Conservation (phyloP, 2,888 invertebrate genomes). For the Andricus curvator region DNA sequence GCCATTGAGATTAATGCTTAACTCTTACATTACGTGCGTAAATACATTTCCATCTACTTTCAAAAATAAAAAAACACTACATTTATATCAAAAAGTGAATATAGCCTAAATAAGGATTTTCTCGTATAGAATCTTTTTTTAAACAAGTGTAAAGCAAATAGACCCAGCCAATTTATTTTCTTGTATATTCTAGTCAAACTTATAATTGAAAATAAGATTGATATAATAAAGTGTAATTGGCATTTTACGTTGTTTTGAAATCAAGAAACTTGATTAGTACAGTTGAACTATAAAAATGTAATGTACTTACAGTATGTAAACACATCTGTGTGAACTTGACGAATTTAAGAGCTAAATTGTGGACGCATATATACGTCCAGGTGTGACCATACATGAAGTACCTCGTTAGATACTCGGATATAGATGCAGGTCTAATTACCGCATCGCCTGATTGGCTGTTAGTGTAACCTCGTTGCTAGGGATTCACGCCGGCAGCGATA, state of each 20-base stretch:
- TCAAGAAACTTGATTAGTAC: not conserved
- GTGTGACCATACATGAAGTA: conserved; percentile 56
- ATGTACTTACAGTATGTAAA: not conserved
- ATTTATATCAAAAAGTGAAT: too few relatives aligned
- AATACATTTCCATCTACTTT: too few relatives aligned
- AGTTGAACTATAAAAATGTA: not conserved
- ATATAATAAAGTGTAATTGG: not conserved
- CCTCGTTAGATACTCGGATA: conserved; percentile 61
- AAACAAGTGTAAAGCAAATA: too few relatives aligned
- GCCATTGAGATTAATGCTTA: too few relatives aligned
- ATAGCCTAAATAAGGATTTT: too few relatives aligned
- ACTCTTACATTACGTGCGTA: too few relatives aligned
- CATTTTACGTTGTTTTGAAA: not conserved
- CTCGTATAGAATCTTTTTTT: too few relatives aligned
- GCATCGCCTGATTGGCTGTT: conserved; percentile 62
- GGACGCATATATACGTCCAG: not conserved
- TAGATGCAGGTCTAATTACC: conserved; percentile 63
- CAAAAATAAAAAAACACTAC: too few relatives aligned
- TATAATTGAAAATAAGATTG: too few relatives aligned
- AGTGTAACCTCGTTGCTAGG: conserved; percentile 56
- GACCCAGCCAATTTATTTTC: too few relatives aligned
- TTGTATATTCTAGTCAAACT: too few relatives aligned
- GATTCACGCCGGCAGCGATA: conserved; percentile 46
- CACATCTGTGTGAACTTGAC: not conserved
- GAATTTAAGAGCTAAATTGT: not conserved